A percentile compares a stretch with the other conserved stretches of the same genome.
Evolutionary conservation across 2,113 vertebrate species (phyloP).

Genomic region (Actenoides hombroni): DNA sequence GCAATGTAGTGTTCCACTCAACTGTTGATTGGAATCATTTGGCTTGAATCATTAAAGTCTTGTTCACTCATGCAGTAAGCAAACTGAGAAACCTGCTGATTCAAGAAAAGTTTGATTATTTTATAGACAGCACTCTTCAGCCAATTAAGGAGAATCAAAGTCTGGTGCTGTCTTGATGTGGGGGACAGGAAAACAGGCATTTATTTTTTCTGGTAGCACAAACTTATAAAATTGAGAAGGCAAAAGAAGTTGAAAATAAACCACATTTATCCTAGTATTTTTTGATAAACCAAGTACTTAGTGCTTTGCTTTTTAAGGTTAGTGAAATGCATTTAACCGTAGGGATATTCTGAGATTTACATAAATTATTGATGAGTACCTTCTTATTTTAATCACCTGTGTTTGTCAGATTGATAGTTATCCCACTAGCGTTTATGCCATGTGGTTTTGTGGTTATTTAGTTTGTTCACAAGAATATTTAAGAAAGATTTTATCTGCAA

Average conservation of each 20-base stretch:
- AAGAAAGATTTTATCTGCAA: background rate
- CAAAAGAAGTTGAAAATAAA: background rate
- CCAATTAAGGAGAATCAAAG: background rate
- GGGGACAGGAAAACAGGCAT: background rate
- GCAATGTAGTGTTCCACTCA: background rate
- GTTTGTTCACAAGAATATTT: background rate
- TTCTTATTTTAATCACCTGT: background rate
- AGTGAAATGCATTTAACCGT: background rate
- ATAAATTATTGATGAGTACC: background rate
- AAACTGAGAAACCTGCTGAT: constrained; percentile 2
- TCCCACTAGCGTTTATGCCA: background rate
- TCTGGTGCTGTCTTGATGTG: background rate
- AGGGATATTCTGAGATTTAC: background rate
- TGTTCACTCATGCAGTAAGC: background rate
- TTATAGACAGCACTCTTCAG: background rate
- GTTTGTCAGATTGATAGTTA: background rate
- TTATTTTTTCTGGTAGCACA: background rate
- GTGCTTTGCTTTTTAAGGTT: background rate
- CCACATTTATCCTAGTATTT: background rate
- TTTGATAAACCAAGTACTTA: background rate
- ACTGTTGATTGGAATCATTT: background rate
- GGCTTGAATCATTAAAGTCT: background rate
- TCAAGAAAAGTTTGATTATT: background rate
- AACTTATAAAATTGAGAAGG: background rate
- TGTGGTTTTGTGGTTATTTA: background rate